A percentile compares a stretch with the other conserved stretches of the same genome.
Evolutionary conservation across 2,888 invertebrate genomes (phyloP).

Genomic region (Rhimphoctona megacephalus): DNA sequence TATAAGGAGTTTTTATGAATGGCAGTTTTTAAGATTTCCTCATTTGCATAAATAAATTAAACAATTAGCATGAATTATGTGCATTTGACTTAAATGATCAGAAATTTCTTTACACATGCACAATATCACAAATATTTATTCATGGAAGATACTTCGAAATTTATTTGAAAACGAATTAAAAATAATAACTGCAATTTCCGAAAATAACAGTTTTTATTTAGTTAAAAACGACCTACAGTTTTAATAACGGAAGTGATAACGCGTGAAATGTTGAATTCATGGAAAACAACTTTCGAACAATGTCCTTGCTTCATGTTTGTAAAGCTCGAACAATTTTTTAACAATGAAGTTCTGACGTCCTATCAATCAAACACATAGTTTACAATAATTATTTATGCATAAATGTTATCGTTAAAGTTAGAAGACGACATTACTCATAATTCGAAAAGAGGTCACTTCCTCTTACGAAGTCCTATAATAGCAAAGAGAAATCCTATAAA

Average conservation of each 20-base stretch:
- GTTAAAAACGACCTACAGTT: background rate
- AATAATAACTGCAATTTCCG: background rate
- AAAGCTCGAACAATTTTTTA: background rate
- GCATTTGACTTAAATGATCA: too few species aligned
- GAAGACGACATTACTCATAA: background rate
- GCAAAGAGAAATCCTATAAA: background rate
- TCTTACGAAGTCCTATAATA: background rate
- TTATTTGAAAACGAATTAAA: background rate
- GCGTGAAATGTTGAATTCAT: too few species aligned
- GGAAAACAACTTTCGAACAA: background rate
- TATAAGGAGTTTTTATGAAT: too few species aligned
- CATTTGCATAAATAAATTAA: too few species aligned
- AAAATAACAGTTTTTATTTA: too few species aligned
- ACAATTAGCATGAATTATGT: background rate
- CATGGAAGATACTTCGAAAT: background rate
- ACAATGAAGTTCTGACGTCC: background rate
- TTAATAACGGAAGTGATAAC: background rate
- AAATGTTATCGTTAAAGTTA: background rate
- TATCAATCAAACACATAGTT: background rate
- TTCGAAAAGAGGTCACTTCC: background rate
- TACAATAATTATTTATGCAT: too few species aligned
- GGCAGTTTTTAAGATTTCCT: too few species aligned
- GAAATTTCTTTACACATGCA: too few species aligned
- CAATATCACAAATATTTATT: background rate
- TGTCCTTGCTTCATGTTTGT: background rate